Evolutionary conservation across 2,113 vertebrate species (phyloP), one percentile per base, ranked within the genome.

Genomic region (Atlantisia rogersi): DNA sequence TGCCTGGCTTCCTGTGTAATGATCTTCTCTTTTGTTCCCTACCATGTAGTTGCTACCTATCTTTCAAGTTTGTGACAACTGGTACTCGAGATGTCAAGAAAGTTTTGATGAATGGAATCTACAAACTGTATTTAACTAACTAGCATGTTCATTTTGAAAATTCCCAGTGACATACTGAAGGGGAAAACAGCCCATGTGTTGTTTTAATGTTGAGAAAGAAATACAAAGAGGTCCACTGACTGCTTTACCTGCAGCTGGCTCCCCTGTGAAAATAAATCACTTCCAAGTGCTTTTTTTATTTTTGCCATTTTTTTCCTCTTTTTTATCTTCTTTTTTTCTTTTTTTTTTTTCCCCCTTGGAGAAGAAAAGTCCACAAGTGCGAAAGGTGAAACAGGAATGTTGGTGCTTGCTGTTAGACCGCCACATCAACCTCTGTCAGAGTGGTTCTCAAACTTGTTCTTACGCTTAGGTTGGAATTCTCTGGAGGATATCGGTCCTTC

Each of bases 91-190:
- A 96, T 93, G 96, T 71, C 89, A 90, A 86, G 96, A 76, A 86
- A 97, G 90, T 94, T 96, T 95, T 95, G 95, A 96, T 97, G 96
- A 94, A 86, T 97, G 95, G 88, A 94, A 88, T 81, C 94, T 91
- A 95, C 97, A 97, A 96, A 96, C 95, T 97, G 97, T 97, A 97
- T 97, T 97, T 97, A 97, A 97, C 87, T 95, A 97, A 94, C 88
- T 96, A 97, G 93, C 94, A 88, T 97, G 89, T 94, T 95, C 85
- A 94, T 95, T 84, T 97, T 92, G 88, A 93, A 88, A 96, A 64
- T 92, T 86, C 76, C 89, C 96, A 96, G 84, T 96, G 95, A 95
- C 93, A 94, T 69, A 92, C 12, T 92, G 90, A 94, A 91, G 92
- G 94, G 95, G 91, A 73, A 82, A 92, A 65, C 86, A 91, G 74